These are phyloP conservation scores for Caenorhabditis brenneri DNA, from an alignment of 1,140 invertebrate genomes.

Conservation along the genomic window DNA sequence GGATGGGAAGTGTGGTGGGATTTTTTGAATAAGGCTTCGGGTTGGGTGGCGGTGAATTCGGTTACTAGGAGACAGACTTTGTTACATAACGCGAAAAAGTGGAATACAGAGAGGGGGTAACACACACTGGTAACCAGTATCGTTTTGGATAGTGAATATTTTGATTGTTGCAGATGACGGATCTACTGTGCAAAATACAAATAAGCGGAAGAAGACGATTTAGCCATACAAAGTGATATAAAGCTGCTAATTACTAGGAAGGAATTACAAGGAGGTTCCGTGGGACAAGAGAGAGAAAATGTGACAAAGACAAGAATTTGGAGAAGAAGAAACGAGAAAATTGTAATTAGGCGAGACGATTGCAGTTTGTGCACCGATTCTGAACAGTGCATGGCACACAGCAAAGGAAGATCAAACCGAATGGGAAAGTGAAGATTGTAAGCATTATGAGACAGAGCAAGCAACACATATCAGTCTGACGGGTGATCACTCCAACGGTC, in stretches of 20 bases:
- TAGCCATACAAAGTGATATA: not conserved
- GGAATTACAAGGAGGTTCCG: too few relatives aligned
- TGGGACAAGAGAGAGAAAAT: too few relatives aligned
- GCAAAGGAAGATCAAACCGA: constrained; percentile 66
- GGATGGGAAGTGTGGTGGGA: too few relatives aligned
- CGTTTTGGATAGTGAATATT: not conserved
- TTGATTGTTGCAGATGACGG: not conserved
- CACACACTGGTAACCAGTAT: constrained; percentile 13
- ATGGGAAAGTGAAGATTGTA: constrained; percentile 68
- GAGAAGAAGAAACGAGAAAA: not conserved
- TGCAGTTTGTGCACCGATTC: constrained; percentile 4
- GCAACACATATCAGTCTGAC: constrained; percentile 65
- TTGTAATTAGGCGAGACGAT: not conserved
- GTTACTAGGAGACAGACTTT: too few relatives aligned
- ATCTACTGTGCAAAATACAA: not conserved
- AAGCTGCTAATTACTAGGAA: not conserved
- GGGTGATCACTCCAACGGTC: constrained; percentile 38
- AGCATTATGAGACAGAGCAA: constrained; percentile 64
- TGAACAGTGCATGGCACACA: constrained; percentile 63
- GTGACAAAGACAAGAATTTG: not conserved
- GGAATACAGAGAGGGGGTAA: not conserved
- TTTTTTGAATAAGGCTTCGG: too few relatives aligned
- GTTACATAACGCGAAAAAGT: not conserved
- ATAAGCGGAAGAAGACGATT: not conserved
- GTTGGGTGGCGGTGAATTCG: too few relatives aligned